Evolutionary conservation across 2,113 vertebrate species (phyloP), one percentile per base, ranked within the genome.

Genomic region (Verasper variegatus): DNA sequence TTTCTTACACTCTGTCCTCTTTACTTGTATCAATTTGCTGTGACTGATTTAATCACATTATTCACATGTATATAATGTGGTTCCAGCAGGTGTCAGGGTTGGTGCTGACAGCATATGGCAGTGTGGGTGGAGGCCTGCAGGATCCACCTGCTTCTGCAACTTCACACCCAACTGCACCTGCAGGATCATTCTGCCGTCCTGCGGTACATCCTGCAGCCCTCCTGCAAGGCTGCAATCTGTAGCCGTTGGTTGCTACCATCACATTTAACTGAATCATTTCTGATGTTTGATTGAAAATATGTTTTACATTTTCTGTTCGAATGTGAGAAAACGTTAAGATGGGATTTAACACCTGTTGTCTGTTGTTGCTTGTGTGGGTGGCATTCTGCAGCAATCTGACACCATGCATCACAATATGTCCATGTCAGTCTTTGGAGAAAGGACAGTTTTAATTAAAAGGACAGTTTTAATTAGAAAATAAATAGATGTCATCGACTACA

Each of bases 381-480:
- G 13, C 56, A 35, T 12, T 37, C 55, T 81, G 70, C 69, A 67
- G 56, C 40, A 56, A 21, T 24, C 68, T 31, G 26, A 61, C 71
- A 73, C 68, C 75, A 72, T 82, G 51, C 62, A 49, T 18, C 54
- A 51, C 63, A 69, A 45, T 47, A 23, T 56, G 67, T 21, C 27
- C 56, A 51, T 37, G 14, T 60, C 14, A 35, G n/a, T 37, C 26
- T 54, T 2, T 37, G n/a, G 9, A 37, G 51, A 27, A 1, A 27
- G 27, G 26, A 52, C 62, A 37, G 35, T 37, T 37, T 10, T 37
- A 10, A 37, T 10, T 37, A 10, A n/a, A n/a, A n/a, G 7, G 9
- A 10, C 35, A 37, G 35, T 37, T 37, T 10, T 37, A 10, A 37
- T 10, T 37, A 10, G 35, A 9, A 37, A 37, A 37, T 37, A 37